Evolutionary conservation across 2,888 invertebrate species (phyloP).

Genomic region (Amaurobius ferox): DNA sequence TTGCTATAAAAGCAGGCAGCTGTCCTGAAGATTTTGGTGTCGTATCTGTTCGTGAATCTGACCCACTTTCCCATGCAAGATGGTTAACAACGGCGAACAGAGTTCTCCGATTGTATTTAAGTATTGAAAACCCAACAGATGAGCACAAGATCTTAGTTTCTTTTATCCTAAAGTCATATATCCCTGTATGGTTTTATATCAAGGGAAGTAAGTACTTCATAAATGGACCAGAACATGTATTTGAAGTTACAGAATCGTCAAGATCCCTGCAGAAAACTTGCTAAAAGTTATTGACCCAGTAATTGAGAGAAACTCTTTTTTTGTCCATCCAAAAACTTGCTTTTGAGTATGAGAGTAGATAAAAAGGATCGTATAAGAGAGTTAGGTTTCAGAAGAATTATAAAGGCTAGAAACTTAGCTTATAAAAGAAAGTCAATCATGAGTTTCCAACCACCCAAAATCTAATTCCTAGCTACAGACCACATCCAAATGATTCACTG

Average conservation of each 20-base stretch:
- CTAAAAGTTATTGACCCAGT: background rate
- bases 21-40: background rate
- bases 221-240: no score
- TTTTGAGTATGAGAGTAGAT: background rate
- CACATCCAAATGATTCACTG: background rate
- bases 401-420: no score
- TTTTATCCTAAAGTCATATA: no score
- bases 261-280: background rate
- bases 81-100: no score
- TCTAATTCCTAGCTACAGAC: background rate
- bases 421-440: background rate
- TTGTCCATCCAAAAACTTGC: background rate
- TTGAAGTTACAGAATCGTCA: slow-evolving; percentile 2
- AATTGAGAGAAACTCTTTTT: background rate
- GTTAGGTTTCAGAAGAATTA: no score
- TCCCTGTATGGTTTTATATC: background rate
- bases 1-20: background rate
- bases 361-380: no score
- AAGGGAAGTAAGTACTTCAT: no score
- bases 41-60: background rate
- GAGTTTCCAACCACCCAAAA: background rate
- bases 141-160: no score
- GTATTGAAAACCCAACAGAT: no score
- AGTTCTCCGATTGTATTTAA: no score
- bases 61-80: no score